Conservation (phyloP, 2,113 vertebrate species). For the Orycteropus afer region DNA sequence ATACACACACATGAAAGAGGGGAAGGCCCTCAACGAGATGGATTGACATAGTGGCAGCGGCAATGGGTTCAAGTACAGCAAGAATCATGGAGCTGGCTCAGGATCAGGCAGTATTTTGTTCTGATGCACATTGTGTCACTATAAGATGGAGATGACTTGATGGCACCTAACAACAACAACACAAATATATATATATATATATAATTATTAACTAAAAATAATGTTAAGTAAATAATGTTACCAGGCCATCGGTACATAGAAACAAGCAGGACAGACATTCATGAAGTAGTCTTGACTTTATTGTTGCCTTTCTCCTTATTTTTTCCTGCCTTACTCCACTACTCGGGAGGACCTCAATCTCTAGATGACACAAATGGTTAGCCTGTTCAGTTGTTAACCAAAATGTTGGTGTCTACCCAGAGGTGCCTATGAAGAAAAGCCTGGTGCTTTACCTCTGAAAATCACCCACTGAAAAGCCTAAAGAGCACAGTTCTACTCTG, state of each 20-base stretch:
- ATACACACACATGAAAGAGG: too few species aligned
- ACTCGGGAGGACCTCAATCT: neutral
- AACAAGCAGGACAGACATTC: neutral
- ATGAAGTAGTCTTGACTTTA: neutral
- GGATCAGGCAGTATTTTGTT: too few species aligned
- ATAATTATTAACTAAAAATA: conserved; percentile 11
- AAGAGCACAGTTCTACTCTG: neutral
- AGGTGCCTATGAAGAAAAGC: neutral
- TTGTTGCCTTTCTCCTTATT: neutral
- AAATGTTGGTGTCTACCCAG: neutral
- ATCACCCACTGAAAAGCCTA: neutral
- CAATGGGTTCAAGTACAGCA: too few species aligned
- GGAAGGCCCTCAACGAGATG: too few species aligned
- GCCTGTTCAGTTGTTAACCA: neutral
- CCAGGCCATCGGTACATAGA: neutral
- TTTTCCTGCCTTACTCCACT: neutral
- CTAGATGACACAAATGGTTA: neutral
- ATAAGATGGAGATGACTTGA: too few species aligned
- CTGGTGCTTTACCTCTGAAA: neutral
- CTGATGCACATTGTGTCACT: too few species aligned
- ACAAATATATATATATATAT: too few species aligned
- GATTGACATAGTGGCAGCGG: too few species aligned
- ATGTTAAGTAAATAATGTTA: neutral
- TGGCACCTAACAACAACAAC: too few species aligned
- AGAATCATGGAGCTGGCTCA: too few species aligned